Evolutionary conservation across 2,888 invertebrate species (phyloP).

Genomic region (Drosophila greeni): DNA sequence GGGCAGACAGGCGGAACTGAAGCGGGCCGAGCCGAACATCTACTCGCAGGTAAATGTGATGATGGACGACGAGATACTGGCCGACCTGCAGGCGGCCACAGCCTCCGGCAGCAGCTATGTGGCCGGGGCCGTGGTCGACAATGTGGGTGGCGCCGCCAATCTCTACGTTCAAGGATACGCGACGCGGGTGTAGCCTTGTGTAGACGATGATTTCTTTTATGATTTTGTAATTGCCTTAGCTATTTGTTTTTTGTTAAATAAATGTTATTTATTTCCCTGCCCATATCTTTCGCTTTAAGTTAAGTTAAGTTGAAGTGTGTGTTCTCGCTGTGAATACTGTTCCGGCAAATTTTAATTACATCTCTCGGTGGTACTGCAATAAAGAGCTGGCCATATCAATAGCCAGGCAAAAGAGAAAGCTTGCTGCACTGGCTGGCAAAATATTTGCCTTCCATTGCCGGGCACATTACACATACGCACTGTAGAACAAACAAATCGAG

Average conservation of each 20-base stretch:
- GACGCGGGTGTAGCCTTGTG: constrained; percentile 59
- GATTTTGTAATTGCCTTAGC: constrained; percentile 24
- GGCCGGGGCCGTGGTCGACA: constrained; percentile 69
- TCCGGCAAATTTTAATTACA: constrained; percentile 20
- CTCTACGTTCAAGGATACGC: constrained; percentile 68
- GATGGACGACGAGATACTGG: constrained; percentile 73
- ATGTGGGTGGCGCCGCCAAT: constrained; percentile 52
- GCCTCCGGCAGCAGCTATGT: constrained; percentile 59
- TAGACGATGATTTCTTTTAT: background rate
- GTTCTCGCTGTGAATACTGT: background rate
- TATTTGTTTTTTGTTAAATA: constrained; percentile 40
- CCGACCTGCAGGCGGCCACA: constrained; percentile 63
- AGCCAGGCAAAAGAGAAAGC: constrained; percentile 39
- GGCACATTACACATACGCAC: constrained; percentile 48
- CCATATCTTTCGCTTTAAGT: constrained; percentile 28
- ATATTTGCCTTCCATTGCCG: constrained; percentile 52
- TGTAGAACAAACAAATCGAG: constrained; percentile 14
- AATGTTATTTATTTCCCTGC: constrained; percentile 26
- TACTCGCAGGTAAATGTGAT: constrained; percentile 79
- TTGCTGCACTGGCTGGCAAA: constrained; percentile 16
- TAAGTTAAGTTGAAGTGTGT: constrained; percentile 15
- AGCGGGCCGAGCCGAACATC: constrained; percentile 79
- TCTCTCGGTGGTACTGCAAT: background rate
- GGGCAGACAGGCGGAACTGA: constrained; percentile 76
- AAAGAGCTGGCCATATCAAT: constrained; percentile 39